Evolutionary conservation across 2,113 vertebrate genomes (phyloP), one percentile per base, ranked within the genome.

Genomic region (Brachypteracias leptosomus): DNA sequence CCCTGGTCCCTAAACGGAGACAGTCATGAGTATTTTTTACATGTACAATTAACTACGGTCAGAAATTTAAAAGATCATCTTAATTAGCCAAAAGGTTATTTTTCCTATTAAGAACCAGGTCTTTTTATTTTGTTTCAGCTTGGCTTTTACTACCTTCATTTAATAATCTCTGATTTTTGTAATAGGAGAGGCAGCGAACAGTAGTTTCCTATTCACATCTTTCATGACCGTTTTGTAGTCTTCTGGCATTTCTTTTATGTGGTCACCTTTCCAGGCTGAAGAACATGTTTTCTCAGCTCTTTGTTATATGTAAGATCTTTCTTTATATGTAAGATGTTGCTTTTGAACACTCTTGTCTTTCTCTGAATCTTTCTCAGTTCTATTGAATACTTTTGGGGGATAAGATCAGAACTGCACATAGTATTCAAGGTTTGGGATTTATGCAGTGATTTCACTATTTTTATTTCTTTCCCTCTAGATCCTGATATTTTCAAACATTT

Each of bases 281-380:
- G 16, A 80, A 18, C 22, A 42, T 29, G 9, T 44, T 86, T 74
- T 71, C n/a, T 76, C 52, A 76, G 21, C 10, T 33, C 22, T 28
- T 75, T 42, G 9, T 35, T 62, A 16, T 7, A 35, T 2, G 2
- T 38, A 38, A 33, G 9, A 28, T 42, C 9, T 54, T 71, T 40
- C 40, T 49, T 35, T 62, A 16, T 7, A 35, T 2, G 2, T 38
- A 38, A 33, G 9, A 28, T 42, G 7, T 54, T 0, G 0, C 4
- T 33, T 75, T 75, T 80, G 20, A 75, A 66, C 8, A 18, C 9
- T 38, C 9, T 29, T 79, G 28, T 9, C 35, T 36, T 74, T 82
- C 31, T 74, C 16, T 75, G 46, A 38, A 47, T 58, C 26, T 79
- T 86, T 75, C 19, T 84, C 16, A 33, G 3, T 75, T 83, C 29